phyloP scores from a whole-genome alignment of 2,113 vertebrate genomes.

The Chaetodon auriga region DNA sequence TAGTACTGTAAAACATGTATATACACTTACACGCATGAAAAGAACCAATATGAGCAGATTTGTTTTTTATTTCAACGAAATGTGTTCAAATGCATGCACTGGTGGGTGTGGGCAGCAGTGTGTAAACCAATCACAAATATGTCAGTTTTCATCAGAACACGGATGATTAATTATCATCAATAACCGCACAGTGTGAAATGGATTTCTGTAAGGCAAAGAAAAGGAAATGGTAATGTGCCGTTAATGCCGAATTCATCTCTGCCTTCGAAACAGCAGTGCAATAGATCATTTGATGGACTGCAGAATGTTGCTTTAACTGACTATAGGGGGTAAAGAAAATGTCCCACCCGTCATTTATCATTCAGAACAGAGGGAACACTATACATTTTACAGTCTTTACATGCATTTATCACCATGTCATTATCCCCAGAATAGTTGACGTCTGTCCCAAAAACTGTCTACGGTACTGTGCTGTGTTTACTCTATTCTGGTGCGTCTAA shows the following conservation, averaged over 20 bases:
- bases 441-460: background rate
- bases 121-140: conserved; percentile 43
- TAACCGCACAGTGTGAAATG: conserved; percentile 52
- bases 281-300: background rate
- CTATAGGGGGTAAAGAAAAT: background rate
- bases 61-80: conserved; percentile 9
- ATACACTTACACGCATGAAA: background rate
- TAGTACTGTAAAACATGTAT: background rate
- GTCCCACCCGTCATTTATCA: background rate
- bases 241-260: background rate
- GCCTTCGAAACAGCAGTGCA: background rate
- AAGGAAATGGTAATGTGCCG: conserved; percentile 25
- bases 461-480: background rate
- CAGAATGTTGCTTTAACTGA: conserved; percentile 14
- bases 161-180: conserved; percentile 57
- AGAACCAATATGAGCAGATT: conserved; percentile 2
- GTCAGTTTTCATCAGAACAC: conserved; percentile 43
- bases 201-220: conserved; percentile 34
- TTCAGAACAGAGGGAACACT: conserved; percentile 28
- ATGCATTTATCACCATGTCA: conserved; percentile 46
- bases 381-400: conserved; percentile 19
- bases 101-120: conserved; percentile 14
- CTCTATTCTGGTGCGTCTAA: background rate
- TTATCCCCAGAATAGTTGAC: conserved; percentile 3
- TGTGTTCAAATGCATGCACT: background rate